Conservation (phyloP, 2,113 vertebrate species). For the Meleagris gallopavo region DNA sequence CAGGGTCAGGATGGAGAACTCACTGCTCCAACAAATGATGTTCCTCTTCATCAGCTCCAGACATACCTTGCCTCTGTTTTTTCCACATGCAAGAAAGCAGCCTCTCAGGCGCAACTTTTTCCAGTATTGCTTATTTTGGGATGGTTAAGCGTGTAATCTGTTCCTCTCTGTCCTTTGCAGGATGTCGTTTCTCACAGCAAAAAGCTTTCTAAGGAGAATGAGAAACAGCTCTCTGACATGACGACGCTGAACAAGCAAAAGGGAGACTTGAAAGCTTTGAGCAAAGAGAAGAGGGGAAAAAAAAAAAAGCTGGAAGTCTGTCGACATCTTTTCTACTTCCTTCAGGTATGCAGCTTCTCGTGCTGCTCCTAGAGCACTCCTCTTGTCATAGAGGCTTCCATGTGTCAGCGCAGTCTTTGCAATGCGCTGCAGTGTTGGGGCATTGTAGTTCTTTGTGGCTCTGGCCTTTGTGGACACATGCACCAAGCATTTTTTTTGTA, state of each 20-base stretch:
- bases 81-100: accelerated
- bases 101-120: neutral
- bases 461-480: neutral
- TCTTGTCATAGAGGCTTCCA: neutral
- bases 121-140: neutral
- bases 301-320: conserved; percentile 95
- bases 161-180: conserved; percentile 68
- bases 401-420: neutral
- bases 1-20: neutral
- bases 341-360: conserved; percentile 83
- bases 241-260: conserved; percentile 98
- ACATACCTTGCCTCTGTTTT: neutral
- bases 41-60: neutral
- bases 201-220: conserved; percentile 98
- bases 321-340: conserved; percentile 93
- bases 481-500: conserved; percentile 62
- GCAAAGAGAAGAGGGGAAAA: conserved; percentile 92
- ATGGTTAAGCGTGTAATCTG: neutral
- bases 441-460: neutral
- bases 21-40: neutral
- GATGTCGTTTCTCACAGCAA: conserved; percentile 99
- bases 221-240: conserved; percentile 93
- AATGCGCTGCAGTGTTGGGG: neutral
- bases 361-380: accelerated
- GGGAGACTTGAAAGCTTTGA: conserved; percentile 95